Evolutionary conservation across 2,113 vertebrate genomes (phyloP).

Genomic region (Platichthys stellatus): DNA sequence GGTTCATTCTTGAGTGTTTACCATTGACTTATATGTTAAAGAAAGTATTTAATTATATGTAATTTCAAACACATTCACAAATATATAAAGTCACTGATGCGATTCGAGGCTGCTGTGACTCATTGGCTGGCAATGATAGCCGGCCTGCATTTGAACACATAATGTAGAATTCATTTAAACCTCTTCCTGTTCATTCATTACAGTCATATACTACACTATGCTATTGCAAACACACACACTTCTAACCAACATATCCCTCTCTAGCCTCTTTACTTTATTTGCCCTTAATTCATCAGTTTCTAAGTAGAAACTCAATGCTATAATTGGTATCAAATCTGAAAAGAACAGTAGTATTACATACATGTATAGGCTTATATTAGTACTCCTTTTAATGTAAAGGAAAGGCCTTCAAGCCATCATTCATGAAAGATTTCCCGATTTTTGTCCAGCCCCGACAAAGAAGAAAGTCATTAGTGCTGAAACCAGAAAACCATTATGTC

Average conservation of each 20-base stretch:
- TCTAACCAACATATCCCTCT: not conserved
- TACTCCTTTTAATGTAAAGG: too few relatives aligned
- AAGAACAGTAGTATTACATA: too few relatives aligned
- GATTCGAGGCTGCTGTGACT: not conserved
- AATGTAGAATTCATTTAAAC: not conserved
- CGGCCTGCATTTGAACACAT: not conserved
- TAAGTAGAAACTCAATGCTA: too few relatives aligned
- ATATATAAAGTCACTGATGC: not conserved
- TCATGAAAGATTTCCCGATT: not conserved
- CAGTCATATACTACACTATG: not conserved
- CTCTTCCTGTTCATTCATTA: too few relatives aligned
- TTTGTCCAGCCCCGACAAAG: constrained; percentile 21
- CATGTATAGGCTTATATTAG: too few relatives aligned
- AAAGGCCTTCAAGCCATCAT: too few relatives aligned
- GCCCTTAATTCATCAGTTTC: not conserved
- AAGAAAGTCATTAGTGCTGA: constrained; percentile 37
- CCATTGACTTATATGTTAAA: not conserved
- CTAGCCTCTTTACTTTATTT: not conserved
- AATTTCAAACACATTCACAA: not conserved
- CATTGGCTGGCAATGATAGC: not conserved
- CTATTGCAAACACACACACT: not conserved
- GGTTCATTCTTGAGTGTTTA: not conserved
- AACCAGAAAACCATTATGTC: constrained; percentile 49
- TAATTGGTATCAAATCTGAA: too few relatives aligned
- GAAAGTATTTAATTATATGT: not conserved